Base-by-base conservation (phyloP, 1,140 invertebrate genomes). In the Heliothis virescens region DNA sequence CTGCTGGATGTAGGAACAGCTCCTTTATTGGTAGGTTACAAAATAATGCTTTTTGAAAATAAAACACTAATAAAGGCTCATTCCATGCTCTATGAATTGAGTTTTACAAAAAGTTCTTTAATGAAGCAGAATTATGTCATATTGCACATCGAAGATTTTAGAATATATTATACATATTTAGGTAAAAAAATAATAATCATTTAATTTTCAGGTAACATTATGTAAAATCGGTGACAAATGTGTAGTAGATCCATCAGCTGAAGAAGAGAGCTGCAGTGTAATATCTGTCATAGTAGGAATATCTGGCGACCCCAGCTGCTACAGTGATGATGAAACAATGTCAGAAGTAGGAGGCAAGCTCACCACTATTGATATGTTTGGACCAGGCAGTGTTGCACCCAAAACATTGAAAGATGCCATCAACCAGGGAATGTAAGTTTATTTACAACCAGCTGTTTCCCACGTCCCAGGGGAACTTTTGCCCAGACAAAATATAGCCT, bases 141-240 rank as follows among this genome's bases (percentile, higher is more conserved):
- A 18, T 57, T 57, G 10, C 18, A 18, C 53, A 57, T 57, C 3
- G n/a, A 16, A 1, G 15, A 10, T 18, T 11, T 41, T 41, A 9
- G 34, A 41, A 41, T 41, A 41, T 41, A 9, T 41, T 41, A n/a
- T n/a, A n/a, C n/a, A n/a, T n/a, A 41, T 9, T 9, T 41, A 9
- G 5, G 21, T 9, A 7, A 7, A 7, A 18, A 1, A 1, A 21
- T 18, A 57, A 9, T 21, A 57, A 57, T 41, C 13, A 72, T 55
- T 7, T 59, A 55, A 78, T 62, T 87, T 88, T 74, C 79, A 96
- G 95, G 95, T 97, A 15, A 96, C 96, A 57, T 88, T 96, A 55
- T 96, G 96, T 84, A 96, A 98, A 97, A 98, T 99, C 86, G 98
- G 98, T n/a, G 96, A 98, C 77, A 96, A 97, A 88, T 98, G 97